Base-by-base conservation (phyloP, 2,888 invertebrate genomes). In the Lithophane leautieri region DNA sequence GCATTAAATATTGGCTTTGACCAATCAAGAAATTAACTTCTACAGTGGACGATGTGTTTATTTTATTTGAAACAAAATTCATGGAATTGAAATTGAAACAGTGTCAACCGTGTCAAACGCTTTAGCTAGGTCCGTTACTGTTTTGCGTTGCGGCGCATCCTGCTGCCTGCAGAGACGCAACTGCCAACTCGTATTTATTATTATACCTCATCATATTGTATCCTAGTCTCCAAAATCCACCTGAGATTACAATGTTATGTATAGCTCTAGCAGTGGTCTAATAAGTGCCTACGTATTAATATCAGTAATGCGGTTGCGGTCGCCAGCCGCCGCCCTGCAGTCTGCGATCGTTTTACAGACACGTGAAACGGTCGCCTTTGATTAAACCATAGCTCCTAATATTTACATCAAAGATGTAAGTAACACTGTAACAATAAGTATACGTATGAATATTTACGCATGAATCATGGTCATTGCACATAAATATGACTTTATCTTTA, bases 291-390 rank as follows among this genome's bases (percentile, higher is more conserved):
- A 70, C 19, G 63, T 60, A 75, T 50, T 47, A 63, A 68, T 76
- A 83, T 78, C 71, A 79, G 50, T 28, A 73, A 75, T 87, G 90
- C 86, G 91, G 90, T 90, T 90, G 90, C 88, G 90, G 91, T 90
- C 84, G 72, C 81, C 69, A 65, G 79, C 77, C 84, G 82, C 76
- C 91, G 92, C 91, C 92, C 86, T 78, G 92, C 92, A 86, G 93
- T 92, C 93, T 92, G 86, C 88, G 92, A 92, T 92, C 91, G 89
- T 88, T 89, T 92, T 92, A 92, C 92, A 89, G 76, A 78, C 82
- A 83, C 66, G 81, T 81, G 70, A 79, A 72, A 71, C 69, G 54
- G 16, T 47, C 77, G 42, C 42, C 47, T 69, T 66, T 44, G 47
- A 61, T 61, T 50, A 16, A 54, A 50, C 74, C 11, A 40, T 34